Conservation (phyloP, 2,797 vertebrate genomes). For the Mus spretus region DNA sequence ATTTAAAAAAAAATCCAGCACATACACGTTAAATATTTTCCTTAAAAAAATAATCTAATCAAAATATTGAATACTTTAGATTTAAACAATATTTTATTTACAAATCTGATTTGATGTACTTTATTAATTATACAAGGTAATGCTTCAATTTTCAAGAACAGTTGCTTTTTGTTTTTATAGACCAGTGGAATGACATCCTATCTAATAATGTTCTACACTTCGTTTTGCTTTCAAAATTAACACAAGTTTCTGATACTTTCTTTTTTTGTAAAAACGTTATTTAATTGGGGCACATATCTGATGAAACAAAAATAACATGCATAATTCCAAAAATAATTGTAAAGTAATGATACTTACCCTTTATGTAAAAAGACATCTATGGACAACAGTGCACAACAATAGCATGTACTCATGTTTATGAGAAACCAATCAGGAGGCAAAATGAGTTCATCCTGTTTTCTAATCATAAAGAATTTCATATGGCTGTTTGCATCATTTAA, state of each 20-base stretch:
- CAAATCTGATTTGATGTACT: conserved; percentile 85
- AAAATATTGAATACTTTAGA: conserved; percentile 86
- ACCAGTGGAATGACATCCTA: conserved; percentile 84
- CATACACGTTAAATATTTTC: conserved; percentile 85
- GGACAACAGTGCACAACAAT: conserved; percentile 86
- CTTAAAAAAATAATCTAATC: conserved; percentile 87
- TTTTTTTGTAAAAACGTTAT: conserved; percentile 69
- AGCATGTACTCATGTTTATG: conserved; percentile 84
- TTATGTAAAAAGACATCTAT: conserved; percentile 88
- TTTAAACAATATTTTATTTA: conserved; percentile 87
- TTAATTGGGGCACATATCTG: conserved; percentile 84
- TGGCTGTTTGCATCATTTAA: conserved; percentile 86
- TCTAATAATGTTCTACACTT: conserved; percentile 84
- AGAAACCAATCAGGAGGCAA: conserved; percentile 85
- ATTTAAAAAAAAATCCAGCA: conserved; percentile 85
- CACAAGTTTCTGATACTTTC: conserved; percentile 82
- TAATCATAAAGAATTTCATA: conserved; percentile 81
- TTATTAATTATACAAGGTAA: conserved; percentile 86
- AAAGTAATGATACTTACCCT: conserved; percentile 90
- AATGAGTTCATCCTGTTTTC: conserved; percentile 81
- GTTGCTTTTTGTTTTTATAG: conserved; percentile 83
- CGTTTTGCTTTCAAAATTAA: conserved; percentile 84
- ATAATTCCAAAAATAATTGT: conserved; percentile 83
- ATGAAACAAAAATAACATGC: conserved; percentile 84
- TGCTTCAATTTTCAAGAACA: conserved; percentile 86